Percentiles rank a stretch among this genome's conserved stretches.
These are phyloP conservation scores for Seriola quinqueradiata DNA, from an alignment of 2,113 vertebrate species.

Conservation along the genomic window DNA sequence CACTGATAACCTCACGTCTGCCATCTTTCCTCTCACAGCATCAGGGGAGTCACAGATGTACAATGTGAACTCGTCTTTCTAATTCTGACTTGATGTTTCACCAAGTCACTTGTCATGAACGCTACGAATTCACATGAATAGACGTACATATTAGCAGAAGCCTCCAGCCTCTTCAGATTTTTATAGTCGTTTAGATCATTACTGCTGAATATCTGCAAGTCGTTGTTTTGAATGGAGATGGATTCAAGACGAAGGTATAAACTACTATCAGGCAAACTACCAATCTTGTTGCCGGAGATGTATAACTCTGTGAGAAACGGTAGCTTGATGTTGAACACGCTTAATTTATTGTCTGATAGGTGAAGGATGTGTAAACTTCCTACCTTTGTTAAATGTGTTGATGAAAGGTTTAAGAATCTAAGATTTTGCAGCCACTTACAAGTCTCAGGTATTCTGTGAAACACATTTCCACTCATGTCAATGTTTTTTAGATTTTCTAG, in stretches of 20 bases:
- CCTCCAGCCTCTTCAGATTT: conserved; percentile 81
- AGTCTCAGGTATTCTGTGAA: conserved; percentile 74
- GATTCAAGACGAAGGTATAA: conserved; percentile 70
- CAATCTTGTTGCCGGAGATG: conserved; percentile 86
- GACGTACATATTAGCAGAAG: conserved; percentile 82
- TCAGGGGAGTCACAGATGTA: conserved; percentile 88
- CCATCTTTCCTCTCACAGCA: conserved; percentile 69
- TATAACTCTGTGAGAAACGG: conserved; percentile 84
- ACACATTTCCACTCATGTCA: conserved; percentile 86
- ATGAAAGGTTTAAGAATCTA: conserved; percentile 86
- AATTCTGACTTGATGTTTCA: conserved; percentile 21
- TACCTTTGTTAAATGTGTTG: conserved; percentile 70
- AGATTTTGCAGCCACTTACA: conserved; percentile 86
- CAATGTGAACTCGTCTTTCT: conserved; percentile 62
- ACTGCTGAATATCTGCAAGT: conserved; percentile 78
- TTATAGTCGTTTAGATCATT: conserved; percentile 77
- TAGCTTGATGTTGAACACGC: conserved; percentile 76
- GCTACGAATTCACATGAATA: conserved; percentile 89
- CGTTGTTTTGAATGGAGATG: conserved; percentile 83
- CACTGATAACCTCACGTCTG: conserved; percentile 59
- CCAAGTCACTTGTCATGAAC: conserved; percentile 64
- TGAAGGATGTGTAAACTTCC: conserved; percentile 83
- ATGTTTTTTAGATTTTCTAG: conserved; percentile 79
- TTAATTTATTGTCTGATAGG: conserved; percentile 85
- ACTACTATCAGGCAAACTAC: conserved; percentile 69